phyloP scores from a whole-genome alignment of 2,797 vertebrate genomes.

The Adelosebastes latens region DNA sequence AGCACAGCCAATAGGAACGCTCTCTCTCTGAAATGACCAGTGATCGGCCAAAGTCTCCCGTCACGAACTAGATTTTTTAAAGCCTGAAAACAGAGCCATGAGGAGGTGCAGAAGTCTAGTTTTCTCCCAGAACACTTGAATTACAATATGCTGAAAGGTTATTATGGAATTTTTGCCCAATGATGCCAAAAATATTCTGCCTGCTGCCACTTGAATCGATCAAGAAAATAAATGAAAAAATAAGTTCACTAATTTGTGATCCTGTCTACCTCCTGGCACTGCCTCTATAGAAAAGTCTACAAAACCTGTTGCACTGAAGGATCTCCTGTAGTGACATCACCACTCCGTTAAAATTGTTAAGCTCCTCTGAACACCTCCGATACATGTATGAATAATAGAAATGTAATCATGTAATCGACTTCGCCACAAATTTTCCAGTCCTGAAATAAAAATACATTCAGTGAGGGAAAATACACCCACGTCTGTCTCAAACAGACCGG shows the following conservation, averaged over 20 bases:
- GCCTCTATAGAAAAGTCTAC: neutral
- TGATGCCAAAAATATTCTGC: too few species aligned
- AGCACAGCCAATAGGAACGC: too few species aligned
- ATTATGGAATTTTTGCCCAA: too few species aligned
- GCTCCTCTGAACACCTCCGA: neutral
- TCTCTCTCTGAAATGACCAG: too few species aligned
- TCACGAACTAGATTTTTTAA: too few species aligned
- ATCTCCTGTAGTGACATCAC: neutral
- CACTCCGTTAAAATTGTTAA: neutral
- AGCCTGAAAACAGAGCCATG: too few species aligned
- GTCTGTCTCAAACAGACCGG: neutral
- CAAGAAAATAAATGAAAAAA: neutral
- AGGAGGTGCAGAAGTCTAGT: too few species aligned
- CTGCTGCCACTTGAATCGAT: too few species aligned
- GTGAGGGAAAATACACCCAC: neutral
- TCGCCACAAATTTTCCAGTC: constrained; percentile 17
- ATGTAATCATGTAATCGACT: constrained; percentile 38
- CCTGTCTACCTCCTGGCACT: neutral
- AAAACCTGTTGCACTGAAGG: neutral
- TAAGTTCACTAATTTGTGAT: neutral
- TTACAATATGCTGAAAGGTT: too few species aligned
- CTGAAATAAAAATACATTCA: neutral
- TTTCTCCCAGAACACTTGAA: accelerated
- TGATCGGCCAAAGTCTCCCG: too few species aligned
- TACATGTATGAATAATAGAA: neutral